phyloP scores from a whole-genome alignment of 2,888 invertebrate species.

The Keiferia lycopersicella region DNA sequence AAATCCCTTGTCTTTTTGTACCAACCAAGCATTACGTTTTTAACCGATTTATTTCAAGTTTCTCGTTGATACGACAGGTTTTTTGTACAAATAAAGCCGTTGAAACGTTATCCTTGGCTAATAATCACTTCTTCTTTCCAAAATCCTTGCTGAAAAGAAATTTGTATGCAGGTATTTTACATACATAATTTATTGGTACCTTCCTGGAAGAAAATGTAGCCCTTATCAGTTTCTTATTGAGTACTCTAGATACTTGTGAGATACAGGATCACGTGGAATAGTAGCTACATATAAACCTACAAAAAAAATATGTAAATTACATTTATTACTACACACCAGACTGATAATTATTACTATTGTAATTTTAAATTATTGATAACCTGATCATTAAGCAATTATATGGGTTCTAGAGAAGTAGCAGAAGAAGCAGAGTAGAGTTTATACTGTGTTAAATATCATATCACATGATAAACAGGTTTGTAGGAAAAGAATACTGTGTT shows the following conservation, averaged over 20 bases:
- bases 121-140: neutral
- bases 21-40: neutral
- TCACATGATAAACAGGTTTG: too few relatives aligned
- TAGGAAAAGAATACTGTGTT: too few relatives aligned
- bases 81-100: neutral
- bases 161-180: neutral
- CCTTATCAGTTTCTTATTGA: conserved; percentile 3
- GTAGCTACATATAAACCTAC: neutral
- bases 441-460: too few relatives aligned
- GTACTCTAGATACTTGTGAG: neutral
- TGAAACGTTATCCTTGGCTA: neutral
- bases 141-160: neutral
- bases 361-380: too few relatives aligned
- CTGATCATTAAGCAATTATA: too few relatives aligned
- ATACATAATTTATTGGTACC: neutral
- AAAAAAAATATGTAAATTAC: too few relatives aligned
- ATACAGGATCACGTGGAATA: neutral
- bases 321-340: too few relatives aligned
- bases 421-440: too few relatives aligned
- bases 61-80: neutral
- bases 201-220: neutral
- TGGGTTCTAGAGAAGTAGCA: too few relatives aligned
- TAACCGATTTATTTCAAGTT: conserved; percentile 8
- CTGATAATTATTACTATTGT: too few relatives aligned
- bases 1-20: neutral